Base-by-base conservation (phyloP, 2,888 invertebrate species). In the Brenthis daphne region DNA sequence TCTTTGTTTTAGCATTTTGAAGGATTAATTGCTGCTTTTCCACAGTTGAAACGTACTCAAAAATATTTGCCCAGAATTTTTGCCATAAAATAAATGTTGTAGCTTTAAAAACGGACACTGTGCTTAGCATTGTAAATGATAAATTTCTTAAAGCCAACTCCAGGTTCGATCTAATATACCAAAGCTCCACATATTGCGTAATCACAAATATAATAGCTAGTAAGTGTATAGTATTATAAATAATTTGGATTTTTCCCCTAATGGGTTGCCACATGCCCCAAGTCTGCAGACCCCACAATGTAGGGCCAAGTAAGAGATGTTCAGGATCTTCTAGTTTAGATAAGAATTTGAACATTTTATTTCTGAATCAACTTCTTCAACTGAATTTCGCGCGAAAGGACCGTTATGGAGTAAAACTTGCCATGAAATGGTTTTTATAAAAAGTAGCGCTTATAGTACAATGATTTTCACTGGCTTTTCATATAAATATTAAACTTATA, bases 151-250 rank as follows among this genome's bases (percentile, higher is more conserved):
- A 66, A 3, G 89, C 90, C 72, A 81, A 57, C 57, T 86, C 82
- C 2, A 87, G 61, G 43, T 89, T 77, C 0, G 78, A 75, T 69
- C 84, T 82, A 16, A 89, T 83, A 0, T 80, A 61, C 85, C 86
- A 90, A 1, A 91, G 82, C 69, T 90, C 90, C 1, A 88, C 58
- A 61, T 86, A 89, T 73, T 90, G 87, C n/a, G 82, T 83, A 3
- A 89, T 2, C 1, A 89, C 85, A 64, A 88, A 88, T 1, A 87
- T 24, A 1, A 81, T 77, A 0, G 83, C 85, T 13, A 76, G 33
- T 0, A 83, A 54, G 71, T 88, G 89, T 2, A 88, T 65, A 0
- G 77, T 64, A 69, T 84, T 84, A 63, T 79, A 82, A 11, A 84
- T 51, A 29, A 72, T 74, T 29, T 74, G 74, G n/a, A 64, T 78